Conservation (phyloP, 2,888 invertebrate species). For the Hybos culiciformis region DNA sequence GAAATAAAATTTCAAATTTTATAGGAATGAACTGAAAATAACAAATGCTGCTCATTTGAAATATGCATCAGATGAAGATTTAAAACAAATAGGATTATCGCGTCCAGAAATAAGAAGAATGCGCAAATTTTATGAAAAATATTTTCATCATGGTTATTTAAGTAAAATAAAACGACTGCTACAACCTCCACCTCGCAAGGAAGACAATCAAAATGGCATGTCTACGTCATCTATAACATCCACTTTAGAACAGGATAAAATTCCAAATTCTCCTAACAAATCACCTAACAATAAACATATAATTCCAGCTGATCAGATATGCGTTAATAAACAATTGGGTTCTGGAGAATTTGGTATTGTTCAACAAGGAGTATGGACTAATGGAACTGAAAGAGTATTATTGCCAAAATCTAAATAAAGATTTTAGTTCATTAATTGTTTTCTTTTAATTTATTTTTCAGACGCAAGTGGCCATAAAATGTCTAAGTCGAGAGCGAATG, state of each 20-base stretch:
- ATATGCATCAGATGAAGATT: slow-evolving; percentile 87
- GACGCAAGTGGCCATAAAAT: slow-evolving; percentile 95
- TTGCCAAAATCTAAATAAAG: slow-evolving; percentile 21
- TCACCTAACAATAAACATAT: slow-evolving; percentile 63
- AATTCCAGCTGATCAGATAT: slow-evolving; percentile 78
- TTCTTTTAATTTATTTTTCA: slow-evolving; percentile 30
- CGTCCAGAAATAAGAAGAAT: slow-evolving; percentile 89
- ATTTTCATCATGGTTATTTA: slow-evolving; percentile 85
- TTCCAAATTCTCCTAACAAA: slow-evolving; percentile 32
- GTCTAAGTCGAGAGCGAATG: slow-evolving; percentile 86
- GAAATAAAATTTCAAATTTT: slow-evolving; percentile 21
- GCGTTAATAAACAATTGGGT: slow-evolving; percentile 87
- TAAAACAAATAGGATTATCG: slow-evolving; percentile 81
- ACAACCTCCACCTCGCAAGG: slow-evolving; percentile 37
- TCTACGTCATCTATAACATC: slow-evolving; percentile 34
- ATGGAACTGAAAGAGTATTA: slow-evolving; percentile 82
- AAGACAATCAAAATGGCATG: slow-evolving; percentile 18
- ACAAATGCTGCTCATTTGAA: slow-evolving; percentile 79
- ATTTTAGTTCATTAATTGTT: not conserved
- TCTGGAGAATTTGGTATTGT: slow-evolving; percentile 97
- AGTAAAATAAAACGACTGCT: slow-evolving; percentile 80
- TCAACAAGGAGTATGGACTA: slow-evolving; percentile 94
- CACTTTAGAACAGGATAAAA: slow-evolving; percentile 58
- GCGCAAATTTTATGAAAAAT: slow-evolving; percentile 85
- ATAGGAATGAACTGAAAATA: slow-evolving; percentile 77